Evolutionary conservation across 2,888 invertebrate genomes (phyloP).

Genomic region (Chymomyza caudatula): DNA sequence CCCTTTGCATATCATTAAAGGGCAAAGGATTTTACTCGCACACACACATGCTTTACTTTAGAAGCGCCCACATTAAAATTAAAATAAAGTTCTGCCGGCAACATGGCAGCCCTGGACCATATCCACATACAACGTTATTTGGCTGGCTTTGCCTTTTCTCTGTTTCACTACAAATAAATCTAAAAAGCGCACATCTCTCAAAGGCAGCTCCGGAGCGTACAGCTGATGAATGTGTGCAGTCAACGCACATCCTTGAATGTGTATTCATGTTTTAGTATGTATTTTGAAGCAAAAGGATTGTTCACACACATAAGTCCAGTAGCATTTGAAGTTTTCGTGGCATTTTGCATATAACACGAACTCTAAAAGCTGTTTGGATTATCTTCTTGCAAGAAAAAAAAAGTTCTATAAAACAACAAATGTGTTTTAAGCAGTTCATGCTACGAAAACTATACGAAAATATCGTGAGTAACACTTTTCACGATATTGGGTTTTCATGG

Average conservation of each 20-base stretch:
- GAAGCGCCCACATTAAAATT: slow-evolving; percentile 66
- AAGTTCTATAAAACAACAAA: too few relatives aligned
- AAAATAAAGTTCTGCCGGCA: slow-evolving; percentile 64
- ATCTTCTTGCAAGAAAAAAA: too few relatives aligned
- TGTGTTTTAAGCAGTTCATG: background rate
- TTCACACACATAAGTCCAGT: too few relatives aligned
- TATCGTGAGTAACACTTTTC: too few relatives aligned
- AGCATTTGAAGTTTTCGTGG: background rate
- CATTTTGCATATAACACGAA: background rate
- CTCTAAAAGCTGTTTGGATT: background rate
- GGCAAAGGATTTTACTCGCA: slow-evolving; percentile 29
- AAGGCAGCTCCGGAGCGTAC: slow-evolving; percentile 12
- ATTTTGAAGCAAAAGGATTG: too few relatives aligned
- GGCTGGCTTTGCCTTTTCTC: slow-evolving; percentile 20
- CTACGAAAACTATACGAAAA: too few relatives aligned
- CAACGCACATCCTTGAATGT: background rate
- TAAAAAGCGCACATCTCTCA: slow-evolving; percentile 64
- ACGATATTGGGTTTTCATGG: too few relatives aligned
- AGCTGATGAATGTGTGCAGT: background rate
- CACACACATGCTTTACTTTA: slow-evolving; percentile 48
- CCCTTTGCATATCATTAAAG: slow-evolving; percentile 44
- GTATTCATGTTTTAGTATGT: too few relatives aligned
- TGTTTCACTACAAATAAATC: slow-evolving; percentile 65
- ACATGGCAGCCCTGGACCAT: slow-evolving; percentile 3
- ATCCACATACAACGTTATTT: background rate